These are phyloP conservation scores for Festucalex cinctus DNA, from an alignment of 2,113 vertebrate genomes.

Conservation along the genomic window DNA sequence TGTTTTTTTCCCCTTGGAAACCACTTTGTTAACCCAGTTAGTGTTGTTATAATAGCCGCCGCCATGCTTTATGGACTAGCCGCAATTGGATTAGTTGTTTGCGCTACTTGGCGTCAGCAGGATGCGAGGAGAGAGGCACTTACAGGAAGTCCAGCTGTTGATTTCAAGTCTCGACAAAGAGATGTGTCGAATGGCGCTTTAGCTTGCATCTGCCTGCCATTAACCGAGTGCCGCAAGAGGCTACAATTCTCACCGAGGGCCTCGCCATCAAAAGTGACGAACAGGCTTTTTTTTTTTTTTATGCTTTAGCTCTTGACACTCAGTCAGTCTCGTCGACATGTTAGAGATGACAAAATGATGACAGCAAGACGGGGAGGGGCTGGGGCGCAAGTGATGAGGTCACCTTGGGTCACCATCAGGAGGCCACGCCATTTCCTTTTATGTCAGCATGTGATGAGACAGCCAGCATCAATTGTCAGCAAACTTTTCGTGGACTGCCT, in stretches of 20 bases:
- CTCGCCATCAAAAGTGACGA: conserved; percentile 85
- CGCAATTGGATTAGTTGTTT: conserved; percentile 87
- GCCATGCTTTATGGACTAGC: conserved; percentile 80
- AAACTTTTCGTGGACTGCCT: background rate
- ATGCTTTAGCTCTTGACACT: conserved; percentile 49
- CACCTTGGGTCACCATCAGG: conserved; percentile 37
- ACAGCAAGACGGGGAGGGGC: conserved; percentile 22
- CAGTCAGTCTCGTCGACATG: conserved; percentile 52
- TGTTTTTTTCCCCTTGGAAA: conserved; percentile 53
- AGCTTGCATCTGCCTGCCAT: conserved; percentile 79
- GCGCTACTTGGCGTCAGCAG: conserved; percentile 66
- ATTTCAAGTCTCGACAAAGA: conserved; percentile 84
- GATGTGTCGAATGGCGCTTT: conserved; percentile 72
- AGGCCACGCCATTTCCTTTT: conserved; percentile 56
- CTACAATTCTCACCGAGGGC: conserved; percentile 78
- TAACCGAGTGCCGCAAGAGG: conserved; percentile 86
- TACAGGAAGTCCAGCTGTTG: conserved; percentile 83
- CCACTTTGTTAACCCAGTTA: conserved; percentile 77
- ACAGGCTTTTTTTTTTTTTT: conserved; percentile 62
- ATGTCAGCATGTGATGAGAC: conserved; percentile 47
- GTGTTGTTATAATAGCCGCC: conserved; percentile 77
- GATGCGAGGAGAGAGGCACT: conserved; percentile 64
- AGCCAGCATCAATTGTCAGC: conserved; percentile 28
- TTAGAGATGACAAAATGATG: conserved; percentile 58
- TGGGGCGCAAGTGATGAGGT: conserved; percentile 19